These are phyloP conservation scores for Mixornis gularis DNA, from an alignment of 2,113 vertebrate species.

Conservation along the genomic window DNA sequence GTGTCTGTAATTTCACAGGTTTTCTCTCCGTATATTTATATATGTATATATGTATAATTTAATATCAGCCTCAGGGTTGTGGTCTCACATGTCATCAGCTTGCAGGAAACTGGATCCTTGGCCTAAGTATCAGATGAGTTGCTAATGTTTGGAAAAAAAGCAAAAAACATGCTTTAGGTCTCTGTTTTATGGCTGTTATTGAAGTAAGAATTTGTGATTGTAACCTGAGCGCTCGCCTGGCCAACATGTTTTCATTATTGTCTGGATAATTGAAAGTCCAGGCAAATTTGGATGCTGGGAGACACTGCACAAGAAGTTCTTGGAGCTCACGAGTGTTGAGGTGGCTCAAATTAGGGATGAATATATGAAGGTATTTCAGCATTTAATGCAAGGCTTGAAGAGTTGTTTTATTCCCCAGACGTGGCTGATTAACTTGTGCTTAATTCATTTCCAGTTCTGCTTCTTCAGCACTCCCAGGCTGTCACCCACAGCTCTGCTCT, in stretches of 20 bases:
- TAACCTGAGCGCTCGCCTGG: conserved; percentile 58
- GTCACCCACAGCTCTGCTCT: not conserved
- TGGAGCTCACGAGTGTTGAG: not conserved
- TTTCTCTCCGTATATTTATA: conserved; percentile 56
- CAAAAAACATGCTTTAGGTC: conserved; percentile 69
- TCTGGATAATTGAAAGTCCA: conserved; percentile 73
- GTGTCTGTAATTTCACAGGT: conserved; percentile 64
- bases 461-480: not conserved
- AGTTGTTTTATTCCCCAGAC: not conserved
- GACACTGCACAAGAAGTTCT: not conserved
- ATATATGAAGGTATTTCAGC: not conserved
- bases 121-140: conserved; percentile 74
- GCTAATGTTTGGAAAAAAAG: conserved; percentile 72
- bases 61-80: conserved; percentile 51
- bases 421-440: not conserved
- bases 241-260: conserved; percentile 49
- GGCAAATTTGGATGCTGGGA: conserved; percentile 33
- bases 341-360: not conserved
- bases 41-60: conserved; percentile 42
- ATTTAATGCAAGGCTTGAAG: not conserved
- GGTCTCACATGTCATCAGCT: conserved; percentile 61
- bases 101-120: conserved; percentile 72
- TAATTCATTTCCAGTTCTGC: not conserved
- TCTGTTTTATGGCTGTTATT: conserved; percentile 71
- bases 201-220: conserved; percentile 70